phyloP scores from a whole-genome alignment of 2,113 vertebrate genomes.

The Centropus bengalensis region DNA sequence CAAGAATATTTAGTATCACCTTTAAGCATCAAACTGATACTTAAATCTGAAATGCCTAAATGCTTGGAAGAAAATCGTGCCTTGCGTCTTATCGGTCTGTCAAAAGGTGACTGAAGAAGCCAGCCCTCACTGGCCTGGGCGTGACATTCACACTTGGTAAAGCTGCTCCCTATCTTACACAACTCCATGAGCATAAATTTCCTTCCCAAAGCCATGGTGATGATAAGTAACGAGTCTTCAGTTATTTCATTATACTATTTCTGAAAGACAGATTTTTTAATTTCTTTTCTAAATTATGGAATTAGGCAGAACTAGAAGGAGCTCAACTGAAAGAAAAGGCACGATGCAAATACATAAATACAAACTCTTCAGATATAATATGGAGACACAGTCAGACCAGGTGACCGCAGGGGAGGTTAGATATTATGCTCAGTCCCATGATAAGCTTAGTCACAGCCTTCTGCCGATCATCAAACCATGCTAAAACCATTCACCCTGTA shows the following conservation, averaged over 20 bases:
- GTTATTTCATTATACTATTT: neutral
- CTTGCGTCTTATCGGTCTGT: neutral
- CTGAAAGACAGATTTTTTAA: neutral
- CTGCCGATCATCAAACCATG: neutral
- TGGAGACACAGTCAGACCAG: neutral
- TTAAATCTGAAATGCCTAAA: neutral
- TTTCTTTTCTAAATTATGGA: neutral
- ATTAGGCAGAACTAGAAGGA: neutral
- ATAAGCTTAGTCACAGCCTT: neutral
- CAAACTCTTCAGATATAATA: neutral
- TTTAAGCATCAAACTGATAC: neutral
- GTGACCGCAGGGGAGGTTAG: neutral
- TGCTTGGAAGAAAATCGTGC: neutral
- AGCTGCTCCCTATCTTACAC: neutral
- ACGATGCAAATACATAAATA: neutral
- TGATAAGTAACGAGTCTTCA: neutral
- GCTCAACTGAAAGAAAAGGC: neutral
- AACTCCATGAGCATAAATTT: neutral
- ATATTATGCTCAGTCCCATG: neutral
- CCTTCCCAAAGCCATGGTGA: neutral
- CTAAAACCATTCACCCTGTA: neutral
- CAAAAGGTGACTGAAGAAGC: neutral
- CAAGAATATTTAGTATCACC: conserved; percentile 13
- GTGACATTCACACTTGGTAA: neutral
- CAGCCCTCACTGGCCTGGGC: neutral